Evolutionary conservation across 2,888 invertebrate genomes (phyloP), one percentile per base, ranked within the genome.

Genomic region (Xanthia icteritia): DNA sequence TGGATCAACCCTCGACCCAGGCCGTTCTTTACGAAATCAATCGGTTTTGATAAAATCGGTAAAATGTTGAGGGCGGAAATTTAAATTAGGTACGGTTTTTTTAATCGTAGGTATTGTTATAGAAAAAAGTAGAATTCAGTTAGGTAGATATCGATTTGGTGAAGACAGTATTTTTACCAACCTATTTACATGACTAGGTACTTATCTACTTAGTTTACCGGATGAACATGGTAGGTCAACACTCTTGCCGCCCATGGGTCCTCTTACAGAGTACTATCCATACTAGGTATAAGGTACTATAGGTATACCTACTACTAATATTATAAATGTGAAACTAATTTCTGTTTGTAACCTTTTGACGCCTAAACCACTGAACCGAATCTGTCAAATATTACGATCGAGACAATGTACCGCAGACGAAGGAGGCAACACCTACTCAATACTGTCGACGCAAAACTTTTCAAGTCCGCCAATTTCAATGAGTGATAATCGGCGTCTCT

Each of bases 31-130:
- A 82, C 56, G 73, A 70, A 82, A 71, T 71, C 83, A 73, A 71
- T 82, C 86, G 88, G 88, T 87, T 89, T 86, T 89, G 89, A 90
- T 90, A 90, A 80, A 78, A 79, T 60, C 54, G 36, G 73, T 79
- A 39, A 76, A 73, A 79, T 66, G 45, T 80, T 23, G 73, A 36
- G 36, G 48, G 64, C 27, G 42, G 80, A 66, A 70, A 70, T 77
- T 61, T 8, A 54, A 77, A 56, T 61, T 56, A 42, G 42, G 42
- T 42, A 56, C 11, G 23, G 27, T n/a, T 67, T 56, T 61, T 77
- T 67, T 42, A 31, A n/a, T 5, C 20, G n/a, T 45, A n/a, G n/a
- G n/a, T n/a, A 54, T 39, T 78, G 23, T 48, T 36, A 63, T 27
- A 54, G 36, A 61, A 61, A 3, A 45, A 48, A 48, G 3, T 36